These are phyloP conservation scores for Spilosoma lubricipeda DNA, from an alignment of 2,888 invertebrate genomes.

Conservation along the genomic window DNA sequence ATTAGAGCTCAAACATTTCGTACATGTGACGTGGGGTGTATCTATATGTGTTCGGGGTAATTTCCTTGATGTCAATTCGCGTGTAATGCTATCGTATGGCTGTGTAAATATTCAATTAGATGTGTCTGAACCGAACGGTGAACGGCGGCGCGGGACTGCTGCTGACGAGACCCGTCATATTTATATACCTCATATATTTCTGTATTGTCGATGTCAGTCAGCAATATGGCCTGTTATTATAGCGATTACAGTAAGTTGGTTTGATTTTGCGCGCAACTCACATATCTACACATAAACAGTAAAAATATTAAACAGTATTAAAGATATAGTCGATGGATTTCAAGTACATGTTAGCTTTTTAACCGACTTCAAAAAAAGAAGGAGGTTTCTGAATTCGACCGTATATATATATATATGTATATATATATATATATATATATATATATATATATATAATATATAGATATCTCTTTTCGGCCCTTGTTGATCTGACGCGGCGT, in stretches of 20 bases:
- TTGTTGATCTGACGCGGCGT: no score
- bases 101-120: constrained; percentile 54
- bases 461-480: no score
- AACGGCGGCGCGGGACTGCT: neutral
- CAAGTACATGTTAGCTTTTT: no score
- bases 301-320: no score
- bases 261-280: neutral
- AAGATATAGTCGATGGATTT: no score
- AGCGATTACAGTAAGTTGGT: neutral
- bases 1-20: constrained; percentile 27
- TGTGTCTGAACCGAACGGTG: constrained; percentile 33
- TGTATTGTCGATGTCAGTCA: neutral
- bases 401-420: no score
- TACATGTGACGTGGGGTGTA: constrained; percentile 25
- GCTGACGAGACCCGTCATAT: neutral
- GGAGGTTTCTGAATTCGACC: no score
- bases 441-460: no score
- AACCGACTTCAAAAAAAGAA: no score
- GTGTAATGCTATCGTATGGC: constrained; percentile 40
- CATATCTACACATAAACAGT: neutral
- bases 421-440: no score
- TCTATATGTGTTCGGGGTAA: constrained; percentile 23
- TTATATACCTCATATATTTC: neutral
- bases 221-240: neutral
- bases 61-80: constrained; percentile 45